phyloP scores from a whole-genome alignment of 2,113 vertebrate species.

The Ailuropoda melanoleuca region DNA sequence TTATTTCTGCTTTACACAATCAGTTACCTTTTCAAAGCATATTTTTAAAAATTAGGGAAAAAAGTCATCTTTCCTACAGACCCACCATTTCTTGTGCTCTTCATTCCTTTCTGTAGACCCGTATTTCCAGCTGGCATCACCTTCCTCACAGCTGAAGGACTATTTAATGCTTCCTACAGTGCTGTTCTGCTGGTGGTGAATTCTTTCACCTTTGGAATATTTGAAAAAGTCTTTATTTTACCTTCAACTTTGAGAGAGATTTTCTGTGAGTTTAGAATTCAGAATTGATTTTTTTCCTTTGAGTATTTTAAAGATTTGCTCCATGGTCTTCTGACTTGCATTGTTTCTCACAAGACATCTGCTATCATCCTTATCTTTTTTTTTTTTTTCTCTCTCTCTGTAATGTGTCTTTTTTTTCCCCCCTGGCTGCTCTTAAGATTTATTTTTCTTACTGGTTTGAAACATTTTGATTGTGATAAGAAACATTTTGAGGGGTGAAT shows the following conservation, averaged over 20 bases:
- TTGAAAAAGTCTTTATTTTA: not conserved
- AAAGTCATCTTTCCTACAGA: not conserved
- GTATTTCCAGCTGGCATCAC: not conserved
- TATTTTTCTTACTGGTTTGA: conserved; percentile 17
- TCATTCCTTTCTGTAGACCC: not conserved
- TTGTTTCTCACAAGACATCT: not conserved
- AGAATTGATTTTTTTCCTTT: not conserved
- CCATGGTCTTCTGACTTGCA: not conserved
- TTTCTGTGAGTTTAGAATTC: not conserved
- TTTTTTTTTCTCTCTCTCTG: too few relatives aligned
- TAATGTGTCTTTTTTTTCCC: not conserved
- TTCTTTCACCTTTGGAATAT: not conserved
- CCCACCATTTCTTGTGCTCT: not conserved
- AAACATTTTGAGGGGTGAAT: not conserved
- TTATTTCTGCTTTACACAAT: not conserved
- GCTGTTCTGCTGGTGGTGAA: not conserved
- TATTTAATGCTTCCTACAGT: not conserved
- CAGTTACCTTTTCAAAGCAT: not conserved
- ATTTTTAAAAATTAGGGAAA: not conserved
- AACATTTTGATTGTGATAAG: conserved; percentile 11
- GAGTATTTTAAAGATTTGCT: not conserved
- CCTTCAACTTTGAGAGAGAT: not conserved
- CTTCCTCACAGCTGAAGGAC: not conserved
- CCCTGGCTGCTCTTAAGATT: not conserved
- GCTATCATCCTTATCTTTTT: not conserved